Evolutionary conservation across 2,797 vertebrate genomes (phyloP).

Genomic region (Mergus octosetaceus): DNA sequence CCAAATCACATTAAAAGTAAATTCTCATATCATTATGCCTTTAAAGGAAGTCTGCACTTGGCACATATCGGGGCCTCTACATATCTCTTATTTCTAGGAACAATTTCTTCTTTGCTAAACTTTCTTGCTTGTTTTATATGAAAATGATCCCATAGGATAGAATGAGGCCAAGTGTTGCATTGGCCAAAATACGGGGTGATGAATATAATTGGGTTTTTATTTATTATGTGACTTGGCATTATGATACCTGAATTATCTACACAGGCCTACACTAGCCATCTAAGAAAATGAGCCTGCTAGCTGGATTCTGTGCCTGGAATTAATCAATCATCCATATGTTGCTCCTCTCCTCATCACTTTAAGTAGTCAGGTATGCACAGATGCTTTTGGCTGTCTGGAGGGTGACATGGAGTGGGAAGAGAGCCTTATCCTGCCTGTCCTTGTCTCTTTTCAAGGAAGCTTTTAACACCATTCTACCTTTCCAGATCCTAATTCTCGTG

Average conservation of each 20-base stretch:
- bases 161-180: not conserved
- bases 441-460: not conserved
- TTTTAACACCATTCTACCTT: not conserved
- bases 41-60: not conserved
- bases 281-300: not conserved
- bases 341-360: not conserved
- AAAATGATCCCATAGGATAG: not conserved
- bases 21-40: not conserved
- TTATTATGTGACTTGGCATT: slow-evolving; percentile 30
- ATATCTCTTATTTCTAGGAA: not conserved
- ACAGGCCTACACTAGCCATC: not conserved
- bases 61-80: not conserved
- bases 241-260: slow-evolving; percentile 2
- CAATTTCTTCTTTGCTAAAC: not conserved
- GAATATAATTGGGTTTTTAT: not conserved
- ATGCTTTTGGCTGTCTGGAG: not conserved
- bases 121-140: not conserved
- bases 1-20: not conserved
- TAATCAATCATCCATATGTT: not conserved
- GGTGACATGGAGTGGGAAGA: not conserved
- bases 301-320: not conserved
- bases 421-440: not conserved
- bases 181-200: not conserved
- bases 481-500: not conserved
- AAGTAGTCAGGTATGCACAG: not conserved